phyloP scores from a whole-genome alignment of 2,113 vertebrate species.

The Daboia siamensis region DNA sequence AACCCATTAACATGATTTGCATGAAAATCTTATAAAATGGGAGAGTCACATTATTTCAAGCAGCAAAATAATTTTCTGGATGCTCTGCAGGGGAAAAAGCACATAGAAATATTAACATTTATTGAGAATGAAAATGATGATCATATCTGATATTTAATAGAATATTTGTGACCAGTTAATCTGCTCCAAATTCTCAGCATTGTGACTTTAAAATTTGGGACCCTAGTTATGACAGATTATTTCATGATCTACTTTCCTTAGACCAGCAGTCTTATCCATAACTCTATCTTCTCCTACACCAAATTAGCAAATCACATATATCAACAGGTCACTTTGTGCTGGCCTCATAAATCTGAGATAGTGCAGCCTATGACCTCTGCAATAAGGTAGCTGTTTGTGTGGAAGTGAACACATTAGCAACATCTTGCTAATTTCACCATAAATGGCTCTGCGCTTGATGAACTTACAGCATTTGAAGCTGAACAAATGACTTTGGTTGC shows the following conservation, averaged over 20 bases:
- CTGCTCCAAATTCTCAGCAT: constrained; percentile 3
- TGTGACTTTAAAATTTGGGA: constrained; percentile 8
- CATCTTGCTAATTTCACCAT: constrained; percentile 52
- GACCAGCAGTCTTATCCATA: constrained; percentile 18
- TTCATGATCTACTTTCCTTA: neutral
- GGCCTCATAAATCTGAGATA: constrained; percentile 39
- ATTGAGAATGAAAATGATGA: constrained; percentile 26
- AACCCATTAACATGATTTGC: neutral
- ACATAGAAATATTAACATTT: neutral
- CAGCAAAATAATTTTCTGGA: constrained; percentile 1
- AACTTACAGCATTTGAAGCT: constrained; percentile 53
- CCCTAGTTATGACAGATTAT: constrained; percentile 3
- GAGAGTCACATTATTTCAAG: neutral
- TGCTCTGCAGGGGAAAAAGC: neutral
- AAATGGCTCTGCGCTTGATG: constrained; percentile 35
- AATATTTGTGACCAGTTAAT: neutral
- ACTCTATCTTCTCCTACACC: neutral
- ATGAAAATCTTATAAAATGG: constrained; percentile 8
- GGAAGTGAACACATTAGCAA: constrained; percentile 38
- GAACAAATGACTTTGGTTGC: constrained; percentile 44
- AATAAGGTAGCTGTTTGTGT: constrained; percentile 25
- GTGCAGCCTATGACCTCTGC: constrained; percentile 30
- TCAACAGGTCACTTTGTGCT: constrained; percentile 39
- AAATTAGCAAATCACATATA: constrained; percentile 36
- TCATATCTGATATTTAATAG: constrained; percentile 32